Evolutionary conservation across 2,113 vertebrate species (phyloP).

Genomic region (Typhlomys cinereus): DNA sequence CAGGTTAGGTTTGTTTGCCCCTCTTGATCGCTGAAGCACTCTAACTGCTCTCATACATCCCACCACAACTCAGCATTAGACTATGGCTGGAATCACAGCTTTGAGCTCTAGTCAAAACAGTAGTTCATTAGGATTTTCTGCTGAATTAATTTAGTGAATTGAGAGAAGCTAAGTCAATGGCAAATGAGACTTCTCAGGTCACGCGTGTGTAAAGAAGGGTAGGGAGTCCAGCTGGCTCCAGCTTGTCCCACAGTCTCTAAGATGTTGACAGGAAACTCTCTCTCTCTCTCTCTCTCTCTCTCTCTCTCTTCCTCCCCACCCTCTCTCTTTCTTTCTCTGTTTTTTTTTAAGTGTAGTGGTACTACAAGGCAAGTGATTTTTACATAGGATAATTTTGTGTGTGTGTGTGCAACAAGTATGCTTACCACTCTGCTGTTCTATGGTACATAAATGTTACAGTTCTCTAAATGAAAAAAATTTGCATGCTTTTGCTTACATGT

Average conservation of each 20-base stretch:
- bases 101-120: background rate
- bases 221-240: background rate
- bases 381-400: background rate
- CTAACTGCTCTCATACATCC: background rate
- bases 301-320: no score
- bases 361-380: background rate
- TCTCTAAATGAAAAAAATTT: background rate
- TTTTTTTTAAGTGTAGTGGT: background rate
- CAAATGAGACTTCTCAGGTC: background rate
- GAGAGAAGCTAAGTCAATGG: conserved; percentile 14
- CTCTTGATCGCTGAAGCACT: background rate
- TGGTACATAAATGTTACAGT: background rate
- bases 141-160: background rate
- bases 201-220: background rate
- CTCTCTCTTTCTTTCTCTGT: no score
- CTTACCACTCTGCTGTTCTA: background rate
- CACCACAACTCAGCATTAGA: background rate
- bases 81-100: background rate
- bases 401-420: background rate
- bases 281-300: background rate
- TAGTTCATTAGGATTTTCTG: background rate
- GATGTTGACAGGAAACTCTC: background rate
- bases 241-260: background rate
- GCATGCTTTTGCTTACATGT: background rate
- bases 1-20: background rate